Base-by-base conservation (phyloP, 1,140 invertebrate genomes). In the Drosophila equinoxialis region DNA sequence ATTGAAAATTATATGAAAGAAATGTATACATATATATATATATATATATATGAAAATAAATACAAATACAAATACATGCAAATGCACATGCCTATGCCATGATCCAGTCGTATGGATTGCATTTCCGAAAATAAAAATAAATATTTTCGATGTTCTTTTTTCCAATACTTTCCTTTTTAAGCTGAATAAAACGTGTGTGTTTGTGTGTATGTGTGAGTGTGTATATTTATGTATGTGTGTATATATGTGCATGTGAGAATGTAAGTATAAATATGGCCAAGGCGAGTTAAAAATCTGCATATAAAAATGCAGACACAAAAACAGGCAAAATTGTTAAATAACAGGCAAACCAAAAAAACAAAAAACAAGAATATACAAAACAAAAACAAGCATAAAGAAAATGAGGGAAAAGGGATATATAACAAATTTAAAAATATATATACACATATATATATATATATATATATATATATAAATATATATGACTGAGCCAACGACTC, bases 401-500 rank as follows among this genome's bases (percentile, higher is more conserved):
- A 64, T 54, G 62, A 71, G 35, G 45, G n/a, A 63, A 59, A 69
- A 70, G 30, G 33, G 63, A 55, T 81, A 74, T 75, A 79, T 74
- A 84, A 86, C 65, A 89, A 80, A 89, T 87, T 82, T 74, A 77
- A 83, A 83, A 84, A 81, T 51, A 51, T 51, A 51, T 51, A 51
- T 48, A 17, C 20, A 17, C 20, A 48, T 20, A 42, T 42, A 42
- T 23, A 51, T 11, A 51, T 17, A 51, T 51, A 51, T 51, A 51
- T 48, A 17, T 45, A 17, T 48, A 48, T 48, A 42, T 42, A 42
- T 23, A 51, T 11, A 51, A 11, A 51, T 51, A 51, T 51, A 51
- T 83, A 89, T 89, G 84, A 89, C 84, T 89, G 84, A 89, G 84
- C 77, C 80, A 75, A 71, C 65, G 84, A 89, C 84, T 89, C 84